Conservation (phyloP, 2,888 invertebrate genomes). For the Caenorhabditis imperialis region DNA sequence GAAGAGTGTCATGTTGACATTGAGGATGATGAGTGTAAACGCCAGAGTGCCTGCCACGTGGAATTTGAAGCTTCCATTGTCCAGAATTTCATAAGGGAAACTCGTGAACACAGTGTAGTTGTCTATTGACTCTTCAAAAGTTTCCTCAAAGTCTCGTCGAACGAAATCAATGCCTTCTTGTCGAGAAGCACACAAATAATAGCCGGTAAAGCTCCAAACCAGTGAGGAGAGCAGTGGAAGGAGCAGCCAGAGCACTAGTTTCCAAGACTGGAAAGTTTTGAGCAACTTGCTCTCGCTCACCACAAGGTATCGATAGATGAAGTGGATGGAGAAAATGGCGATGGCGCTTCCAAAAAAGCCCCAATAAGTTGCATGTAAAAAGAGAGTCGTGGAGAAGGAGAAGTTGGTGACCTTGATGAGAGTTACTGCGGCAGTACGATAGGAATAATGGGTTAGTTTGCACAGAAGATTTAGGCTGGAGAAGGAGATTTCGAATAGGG, state of each 20-base stretch:
- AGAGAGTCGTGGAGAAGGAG: too few relatives aligned
- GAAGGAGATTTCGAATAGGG: too few relatives aligned
- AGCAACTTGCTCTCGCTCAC: conserved; percentile 9
- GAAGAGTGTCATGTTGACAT: neutral
- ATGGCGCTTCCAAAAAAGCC: conserved; percentile 26
- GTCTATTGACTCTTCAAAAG: conserved; percentile 20
- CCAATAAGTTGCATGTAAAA: conserved; percentile 9
- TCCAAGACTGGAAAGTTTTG: conserved; percentile 20
- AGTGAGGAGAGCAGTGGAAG: conserved; percentile 9
- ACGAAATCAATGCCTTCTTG: conserved; percentile 18
- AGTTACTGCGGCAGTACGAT: too few relatives aligned
- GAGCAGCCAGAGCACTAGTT: conserved; percentile 18
- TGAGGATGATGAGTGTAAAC: too few relatives aligned
- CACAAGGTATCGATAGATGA: conserved; percentile 28
- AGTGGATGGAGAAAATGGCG: conserved; percentile 22
- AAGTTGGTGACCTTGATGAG: too few relatives aligned
- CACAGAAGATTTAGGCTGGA: too few relatives aligned
- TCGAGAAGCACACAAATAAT: conserved; percentile 8
- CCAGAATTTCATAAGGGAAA: conserved; percentile 15
- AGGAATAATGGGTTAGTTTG: too few relatives aligned
- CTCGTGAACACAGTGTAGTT: conserved; percentile 13
- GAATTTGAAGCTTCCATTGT: too few relatives aligned
- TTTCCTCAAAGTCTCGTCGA: neutral
- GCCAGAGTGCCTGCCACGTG: conserved; percentile 3
- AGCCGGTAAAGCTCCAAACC: conserved; percentile 12